These are phyloP conservation scores for Accipiter virgatus DNA, from an alignment of 2,113 vertebrate species.

Conservation along the genomic window DNA sequence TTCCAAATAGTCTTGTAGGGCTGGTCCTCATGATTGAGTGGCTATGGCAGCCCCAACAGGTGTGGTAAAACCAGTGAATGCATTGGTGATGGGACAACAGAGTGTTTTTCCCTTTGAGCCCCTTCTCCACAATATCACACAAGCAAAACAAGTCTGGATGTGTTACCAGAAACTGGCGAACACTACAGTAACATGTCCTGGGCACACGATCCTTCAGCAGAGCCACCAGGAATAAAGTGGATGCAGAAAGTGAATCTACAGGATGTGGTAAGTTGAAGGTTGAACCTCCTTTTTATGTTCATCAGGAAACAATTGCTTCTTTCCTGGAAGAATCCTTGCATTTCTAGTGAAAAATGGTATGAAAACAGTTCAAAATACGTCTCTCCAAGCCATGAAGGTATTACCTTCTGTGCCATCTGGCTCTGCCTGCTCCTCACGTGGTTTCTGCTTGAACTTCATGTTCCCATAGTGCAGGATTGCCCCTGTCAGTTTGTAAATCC, in stretches of 20 bases:
- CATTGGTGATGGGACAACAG: not conserved
- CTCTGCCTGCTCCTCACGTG: conserved; percentile 77
- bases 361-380: not conserved
- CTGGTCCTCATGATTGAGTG: not conserved
- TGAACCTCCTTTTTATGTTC: not conserved
- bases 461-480: conserved; percentile 75
- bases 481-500: conserved; percentile 75
- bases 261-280: not conserved
- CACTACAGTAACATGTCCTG: not conserved
- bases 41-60: not conserved
- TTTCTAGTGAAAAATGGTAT: not conserved
- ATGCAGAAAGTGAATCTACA: not conserved
- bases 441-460: conserved; percentile 81
- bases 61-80: not conserved
- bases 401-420: conserved; percentile 74
- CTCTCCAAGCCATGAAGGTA: not conserved
- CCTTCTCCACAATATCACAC: not conserved
- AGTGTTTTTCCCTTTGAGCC: not conserved
- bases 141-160: not conserved
- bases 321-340: not conserved
- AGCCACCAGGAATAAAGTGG: not conserved
- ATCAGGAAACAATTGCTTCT: not conserved
- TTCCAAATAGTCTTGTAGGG: not conserved
- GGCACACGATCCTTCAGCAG: not conserved
- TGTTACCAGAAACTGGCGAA: not conserved